Percentiles rank a stretch among this genome's conserved stretches.
Evolutionary conservation across 2,113 vertebrate species (phyloP).

Genomic region (Cavia aperea): DNA sequence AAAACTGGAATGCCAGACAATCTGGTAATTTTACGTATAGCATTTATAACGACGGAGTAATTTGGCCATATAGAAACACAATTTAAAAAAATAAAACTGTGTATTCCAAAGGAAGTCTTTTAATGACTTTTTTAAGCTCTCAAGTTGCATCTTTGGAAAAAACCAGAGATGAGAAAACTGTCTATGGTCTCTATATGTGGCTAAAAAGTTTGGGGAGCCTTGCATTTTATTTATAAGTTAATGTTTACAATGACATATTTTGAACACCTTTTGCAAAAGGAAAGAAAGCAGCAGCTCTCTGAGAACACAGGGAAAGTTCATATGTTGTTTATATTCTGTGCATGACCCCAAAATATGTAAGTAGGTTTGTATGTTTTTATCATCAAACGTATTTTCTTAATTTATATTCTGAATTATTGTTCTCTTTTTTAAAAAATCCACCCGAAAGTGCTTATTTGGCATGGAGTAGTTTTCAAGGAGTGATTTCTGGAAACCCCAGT

Average conservation of each 20-base stretch:
- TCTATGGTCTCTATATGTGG: slow-evolving; percentile 60
- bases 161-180: slow-evolving; percentile 66
- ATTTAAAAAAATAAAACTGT: slow-evolving; percentile 62
- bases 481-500: slow-evolving; percentile 54
- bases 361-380: slow-evolving; percentile 66
- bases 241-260: slow-evolving; percentile 61
- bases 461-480: slow-evolving; percentile 56
- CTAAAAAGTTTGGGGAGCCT: slow-evolving; percentile 66
- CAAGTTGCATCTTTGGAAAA: slow-evolving; percentile 74
- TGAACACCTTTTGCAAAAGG: slow-evolving; percentile 66
- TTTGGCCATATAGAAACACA: slow-evolving; percentile 71
- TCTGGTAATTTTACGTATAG: slow-evolving; percentile 74
- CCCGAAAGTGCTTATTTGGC: slow-evolving; percentile 66
- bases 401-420: slow-evolving; percentile 74
- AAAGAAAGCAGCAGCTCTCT: slow-evolving; percentile 58
- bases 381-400: slow-evolving; percentile 68
- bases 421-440: slow-evolving; percentile 50
- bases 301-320: slow-evolving; percentile 58
- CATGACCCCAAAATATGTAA: slow-evolving; percentile 70
- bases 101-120: slow-evolving; percentile 72
- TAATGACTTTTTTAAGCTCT: slow-evolving; percentile 64
- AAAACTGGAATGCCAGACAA: slow-evolving; percentile 74
- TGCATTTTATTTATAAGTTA: slow-evolving; percentile 72
- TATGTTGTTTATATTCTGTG: slow-evolving; percentile 71
- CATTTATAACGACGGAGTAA: slow-evolving; percentile 76